These are phyloP conservation scores for Pituophis catenifer DNA, from an alignment of 2,113 vertebrate species.

Conservation along the genomic window DNA sequence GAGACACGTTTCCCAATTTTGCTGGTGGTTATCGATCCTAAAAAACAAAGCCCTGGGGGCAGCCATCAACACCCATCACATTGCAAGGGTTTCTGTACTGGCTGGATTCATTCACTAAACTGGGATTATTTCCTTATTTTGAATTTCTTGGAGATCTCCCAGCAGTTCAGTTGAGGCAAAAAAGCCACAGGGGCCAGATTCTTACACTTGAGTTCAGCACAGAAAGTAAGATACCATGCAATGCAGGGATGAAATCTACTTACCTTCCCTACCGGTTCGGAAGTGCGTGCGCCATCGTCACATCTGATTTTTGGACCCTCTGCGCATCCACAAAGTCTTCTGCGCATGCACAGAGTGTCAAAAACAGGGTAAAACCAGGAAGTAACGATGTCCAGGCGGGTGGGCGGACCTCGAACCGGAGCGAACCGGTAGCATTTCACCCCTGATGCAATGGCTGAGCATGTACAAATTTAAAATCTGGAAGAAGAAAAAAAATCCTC, in stretches of 20 bases:
- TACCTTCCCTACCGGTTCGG: too few relatives aligned
- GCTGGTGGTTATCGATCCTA: not conserved
- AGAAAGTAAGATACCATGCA: not conserved
- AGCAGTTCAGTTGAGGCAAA: not conserved
- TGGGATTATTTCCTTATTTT: not conserved
- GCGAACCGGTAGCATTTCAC: too few relatives aligned
- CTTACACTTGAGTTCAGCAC: not conserved
- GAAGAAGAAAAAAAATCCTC: not conserved
- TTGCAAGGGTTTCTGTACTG: not conserved
- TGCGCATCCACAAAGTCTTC: too few relatives aligned
- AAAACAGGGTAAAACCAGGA: too few relatives aligned
- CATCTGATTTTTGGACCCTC: too few relatives aligned
- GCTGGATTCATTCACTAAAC: not conserved
- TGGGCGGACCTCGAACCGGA: too few relatives aligned
- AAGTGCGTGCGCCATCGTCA: too few relatives aligned
- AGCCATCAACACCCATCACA: not conserved
- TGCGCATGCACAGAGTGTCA: too few relatives aligned
- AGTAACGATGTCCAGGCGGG: too few relatives aligned
- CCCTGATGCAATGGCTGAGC: too few relatives aligned
- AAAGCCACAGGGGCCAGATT: not conserved
- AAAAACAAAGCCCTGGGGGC: not conserved
- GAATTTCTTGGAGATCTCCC: not conserved
- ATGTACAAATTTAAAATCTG: not conserved
- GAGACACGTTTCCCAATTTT: not conserved
- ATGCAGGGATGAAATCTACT: not conserved